phyloP scores from a whole-genome alignment of 2,113 vertebrate species.

The Ptilorrhoa leucosticta region DNA sequence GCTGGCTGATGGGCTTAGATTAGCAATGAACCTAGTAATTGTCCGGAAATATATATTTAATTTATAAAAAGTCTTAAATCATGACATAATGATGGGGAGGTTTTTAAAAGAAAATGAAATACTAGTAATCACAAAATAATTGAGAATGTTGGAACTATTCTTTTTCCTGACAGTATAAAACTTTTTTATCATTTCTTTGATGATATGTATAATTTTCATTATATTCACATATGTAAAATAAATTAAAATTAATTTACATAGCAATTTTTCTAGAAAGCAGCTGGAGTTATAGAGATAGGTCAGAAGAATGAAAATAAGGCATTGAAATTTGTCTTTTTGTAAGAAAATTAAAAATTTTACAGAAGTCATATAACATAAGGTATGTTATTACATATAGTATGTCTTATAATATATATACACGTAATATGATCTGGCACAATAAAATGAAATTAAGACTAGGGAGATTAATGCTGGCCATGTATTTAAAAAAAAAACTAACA shows the following conservation, averaged over 20 bases:
- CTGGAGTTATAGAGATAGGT: neutral
- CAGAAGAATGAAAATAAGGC: neutral
- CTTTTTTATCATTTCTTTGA: conserved; percentile 33
- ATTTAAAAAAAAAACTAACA: neutral
- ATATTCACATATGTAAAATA: conserved; percentile 1
- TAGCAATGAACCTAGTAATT: conserved; percentile 66
- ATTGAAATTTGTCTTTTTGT: neutral
- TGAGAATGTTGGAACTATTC: conserved; percentile 59
- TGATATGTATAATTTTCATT: conserved; percentile 1
- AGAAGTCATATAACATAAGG: neutral
- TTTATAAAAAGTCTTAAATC: conserved; percentile 67
- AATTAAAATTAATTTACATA: conserved; percentile 31
- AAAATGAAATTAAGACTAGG: neutral
- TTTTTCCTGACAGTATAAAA: conserved; percentile 61
- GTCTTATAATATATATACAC: neutral
- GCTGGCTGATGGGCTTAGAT: conserved; percentile 52
- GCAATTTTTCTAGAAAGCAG: conserved; percentile 20
- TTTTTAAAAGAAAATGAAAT: conserved; percentile 65
- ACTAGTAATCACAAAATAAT: conserved; percentile 61
- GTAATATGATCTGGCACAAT: neutral
- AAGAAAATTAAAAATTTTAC: neutral
- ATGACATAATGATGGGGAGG: conserved; percentile 44
- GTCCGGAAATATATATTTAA: conserved; percentile 67
- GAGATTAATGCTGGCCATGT: neutral
- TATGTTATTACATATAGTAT: neutral